Conservation (phyloP, 2,888 invertebrate genomes). For the Sipha maydis region DNA sequence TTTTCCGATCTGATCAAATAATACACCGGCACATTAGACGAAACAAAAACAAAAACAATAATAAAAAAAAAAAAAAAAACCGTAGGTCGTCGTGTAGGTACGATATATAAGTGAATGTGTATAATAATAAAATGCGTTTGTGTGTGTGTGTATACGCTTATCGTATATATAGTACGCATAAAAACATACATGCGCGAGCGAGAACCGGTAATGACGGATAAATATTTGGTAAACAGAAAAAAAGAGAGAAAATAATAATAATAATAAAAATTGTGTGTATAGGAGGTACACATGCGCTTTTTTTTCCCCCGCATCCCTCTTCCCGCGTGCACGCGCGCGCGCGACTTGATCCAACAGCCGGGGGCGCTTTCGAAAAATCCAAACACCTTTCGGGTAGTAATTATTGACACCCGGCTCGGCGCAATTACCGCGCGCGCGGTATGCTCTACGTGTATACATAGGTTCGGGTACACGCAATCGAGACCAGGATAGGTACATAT, state of each 20-base stretch:
- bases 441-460: not conserved
- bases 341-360: constrained; percentile 47
- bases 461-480: not conserved
- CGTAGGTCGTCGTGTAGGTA: not conserved
- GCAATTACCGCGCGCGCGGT: constrained; percentile 44
- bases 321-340: not conserved
- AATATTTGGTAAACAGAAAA: constrained; percentile 49
- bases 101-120: too few species aligned
- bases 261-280: not conserved
- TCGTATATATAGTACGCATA: not conserved
- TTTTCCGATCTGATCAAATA: constrained; percentile 61
- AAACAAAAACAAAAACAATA: too few species aligned
- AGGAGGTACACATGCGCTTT: not conserved
- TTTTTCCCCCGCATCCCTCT: too few species aligned
- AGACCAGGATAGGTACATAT: too few species aligned
- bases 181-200: not conserved
- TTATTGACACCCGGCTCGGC: constrained; percentile 52
- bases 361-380: constrained; percentile 35
- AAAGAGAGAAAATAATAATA: not conserved
- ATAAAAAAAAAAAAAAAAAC: not conserved
- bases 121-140: not conserved
- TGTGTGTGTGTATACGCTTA: not conserved
- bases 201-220: constrained; percentile 56
- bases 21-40: constrained; percentile 51
- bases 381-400: constrained; percentile 52